phyloP scores from a whole-genome alignment of 2,113 vertebrate genomes.

The Gavialis gangeticus region DNA sequence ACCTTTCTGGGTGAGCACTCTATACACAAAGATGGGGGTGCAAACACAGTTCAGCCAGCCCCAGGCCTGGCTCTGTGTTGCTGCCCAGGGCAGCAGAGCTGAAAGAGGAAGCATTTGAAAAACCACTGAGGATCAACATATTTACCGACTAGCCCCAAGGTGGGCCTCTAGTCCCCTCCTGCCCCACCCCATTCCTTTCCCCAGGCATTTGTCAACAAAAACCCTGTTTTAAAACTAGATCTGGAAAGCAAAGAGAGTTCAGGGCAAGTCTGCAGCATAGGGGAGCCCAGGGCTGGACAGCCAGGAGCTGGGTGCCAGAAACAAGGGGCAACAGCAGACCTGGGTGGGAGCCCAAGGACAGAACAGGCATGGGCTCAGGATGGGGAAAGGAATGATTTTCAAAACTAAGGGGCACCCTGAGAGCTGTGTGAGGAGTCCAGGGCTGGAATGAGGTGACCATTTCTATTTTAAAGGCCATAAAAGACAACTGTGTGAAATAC shows the following conservation, averaged over 20 bases:
- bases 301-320: neutral
- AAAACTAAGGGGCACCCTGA: neutral
- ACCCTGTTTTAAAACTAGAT: conserved; percentile 48
- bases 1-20: neutral
- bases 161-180: conserved; percentile 44
- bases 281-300: neutral
- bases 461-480: conserved; percentile 65
- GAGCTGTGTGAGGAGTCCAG: neutral
- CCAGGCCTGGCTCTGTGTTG: neutral
- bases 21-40: neutral
- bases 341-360: neutral
- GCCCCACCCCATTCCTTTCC: neutral
- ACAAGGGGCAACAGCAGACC: neutral
- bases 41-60: neutral
- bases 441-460: conserved; percentile 49
- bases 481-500: conserved; percentile 54
- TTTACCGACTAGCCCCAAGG: conserved; percentile 10
- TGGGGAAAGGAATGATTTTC: too few species aligned
- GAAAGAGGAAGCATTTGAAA: neutral
- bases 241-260: conserved; percentile 64
- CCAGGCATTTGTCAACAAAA: conserved; percentile 46
- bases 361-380: neutral
- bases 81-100: neutral
- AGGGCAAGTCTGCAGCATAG: neutral
- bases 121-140: neutral